Base-by-base conservation (phyloP, 2,113 vertebrate species). In the Egretta garzetta region DNA sequence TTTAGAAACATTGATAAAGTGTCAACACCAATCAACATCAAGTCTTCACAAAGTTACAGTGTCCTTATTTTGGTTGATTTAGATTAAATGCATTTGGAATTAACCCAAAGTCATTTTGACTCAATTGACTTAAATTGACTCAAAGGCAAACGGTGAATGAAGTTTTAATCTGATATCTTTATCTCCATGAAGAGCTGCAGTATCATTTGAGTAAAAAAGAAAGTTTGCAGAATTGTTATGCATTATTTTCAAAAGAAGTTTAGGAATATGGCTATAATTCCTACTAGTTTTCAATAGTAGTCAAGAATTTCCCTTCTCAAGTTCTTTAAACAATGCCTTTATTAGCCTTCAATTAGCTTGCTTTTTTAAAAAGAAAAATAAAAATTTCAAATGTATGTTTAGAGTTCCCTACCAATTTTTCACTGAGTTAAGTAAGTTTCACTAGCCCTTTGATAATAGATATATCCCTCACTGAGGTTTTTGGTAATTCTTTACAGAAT, bases 1-100 rank as follows among this genome's bases (percentile, higher is more conserved):
- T 89, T 91, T 85, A 84, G 72, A 91, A 86, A 58, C 84, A 97
- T 96, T 93, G 97, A 97, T 97, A 90, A 98, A 96, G 64, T 97
- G 96, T 95, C 96, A 97, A 66, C 90, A 80, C 4, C 50, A 97
- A 95, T 97, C 77, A 96, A 47, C 59, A 95, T 92, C 82, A 92
- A 23, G 37, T 86, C 49, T 93, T 97, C 50, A 76, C 93, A 97
- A 94, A 96, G 77, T 96, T 98, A 90, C 43, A 84, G 22, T 90
- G 71, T 64, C 95, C 94, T 97, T 95, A 94, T 90, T 92, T 95
- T 93, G 50, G 33, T 72, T 97, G 82, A 85, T 95, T 90, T 81
- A 75, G 10, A 49, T 52, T 94, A 88, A 95, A 96, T 84, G 35
- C n/a, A 80, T 81, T 93, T 71, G 43, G 27, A 30, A 91, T 87